A percentile compares a stretch with the other conserved stretches of the same genome.
Conservation (phyloP, 2,888 invertebrate species). For the Lymantria dispar region DNA sequence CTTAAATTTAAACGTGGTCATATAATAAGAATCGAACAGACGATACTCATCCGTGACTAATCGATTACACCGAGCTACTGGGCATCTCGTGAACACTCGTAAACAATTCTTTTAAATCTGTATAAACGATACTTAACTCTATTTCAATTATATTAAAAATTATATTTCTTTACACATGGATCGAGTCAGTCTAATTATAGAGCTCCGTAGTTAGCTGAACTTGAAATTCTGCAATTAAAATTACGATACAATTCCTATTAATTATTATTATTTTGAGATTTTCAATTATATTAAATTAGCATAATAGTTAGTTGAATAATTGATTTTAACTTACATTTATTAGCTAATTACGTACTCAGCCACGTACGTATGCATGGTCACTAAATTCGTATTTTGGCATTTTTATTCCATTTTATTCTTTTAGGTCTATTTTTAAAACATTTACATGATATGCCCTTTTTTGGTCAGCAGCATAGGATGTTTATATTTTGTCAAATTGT, state of each 20-base stretch:
- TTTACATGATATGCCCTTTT: too few relatives aligned
- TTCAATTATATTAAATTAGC: background rate
- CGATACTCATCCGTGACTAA: slow-evolving; percentile 53
- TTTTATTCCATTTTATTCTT: too few relatives aligned
- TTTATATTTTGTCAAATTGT: too few relatives aligned
- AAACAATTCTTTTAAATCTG: slow-evolving; percentile 25
- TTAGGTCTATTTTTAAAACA: too few relatives aligned
- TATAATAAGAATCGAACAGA: slow-evolving; percentile 44
- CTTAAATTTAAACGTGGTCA: slow-evolving; percentile 38
- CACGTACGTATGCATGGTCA: too few relatives aligned
- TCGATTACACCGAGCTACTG: slow-evolving; percentile 66
- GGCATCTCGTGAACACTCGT: slow-evolving; percentile 38
- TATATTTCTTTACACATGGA: slow-evolving; percentile 11
- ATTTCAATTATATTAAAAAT: slow-evolving; percentile 2
- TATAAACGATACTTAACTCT: slow-evolving; percentile 23
- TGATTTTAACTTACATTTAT: too few relatives aligned
- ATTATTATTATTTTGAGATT: background rate
- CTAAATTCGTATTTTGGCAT: too few relatives aligned
- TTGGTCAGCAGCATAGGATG: too few relatives aligned
- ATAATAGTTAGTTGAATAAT: too few relatives aligned
- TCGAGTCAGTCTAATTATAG: slow-evolving; percentile 29
- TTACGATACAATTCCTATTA: background rate
- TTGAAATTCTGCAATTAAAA: slow-evolving; percentile 44
- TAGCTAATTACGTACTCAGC: too few relatives aligned
- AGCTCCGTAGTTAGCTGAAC: slow-evolving; percentile 34